Evolutionary conservation across 2,797 vertebrate species (phyloP).

Genomic region (Premnoplex brunnescens): DNA sequence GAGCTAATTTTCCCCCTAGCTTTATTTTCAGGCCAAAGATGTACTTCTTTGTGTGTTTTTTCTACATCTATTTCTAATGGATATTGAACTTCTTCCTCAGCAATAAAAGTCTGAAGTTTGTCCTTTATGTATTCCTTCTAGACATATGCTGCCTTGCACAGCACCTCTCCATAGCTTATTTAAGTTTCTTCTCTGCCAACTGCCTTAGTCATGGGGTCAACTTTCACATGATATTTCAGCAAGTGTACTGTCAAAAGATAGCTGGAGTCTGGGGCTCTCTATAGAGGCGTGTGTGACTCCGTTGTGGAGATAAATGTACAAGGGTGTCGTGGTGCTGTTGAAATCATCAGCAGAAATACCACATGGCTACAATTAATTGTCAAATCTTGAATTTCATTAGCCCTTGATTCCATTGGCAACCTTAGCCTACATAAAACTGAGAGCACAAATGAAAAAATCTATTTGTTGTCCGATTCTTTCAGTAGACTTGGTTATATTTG

Average conservation of each 20-base stretch:
- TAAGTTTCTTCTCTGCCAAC: neutral
- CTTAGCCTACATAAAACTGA: neutral
- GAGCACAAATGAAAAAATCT: neutral
- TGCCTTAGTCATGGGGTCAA: neutral
- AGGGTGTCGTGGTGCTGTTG: neutral
- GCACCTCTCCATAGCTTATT: neutral
- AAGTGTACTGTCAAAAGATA: neutral
- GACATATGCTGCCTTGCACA: neutral
- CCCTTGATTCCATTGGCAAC: neutral
- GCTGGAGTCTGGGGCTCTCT: neutral
- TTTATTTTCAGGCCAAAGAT: neutral
- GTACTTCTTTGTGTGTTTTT: accelerated
- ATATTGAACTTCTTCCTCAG: neutral
- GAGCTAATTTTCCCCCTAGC: neutral
- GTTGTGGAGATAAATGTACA: neutral
- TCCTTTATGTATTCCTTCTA: neutral
- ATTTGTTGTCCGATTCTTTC: neutral
- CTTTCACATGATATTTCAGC: neutral
- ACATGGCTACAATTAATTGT: neutral
- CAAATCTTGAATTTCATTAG: neutral
- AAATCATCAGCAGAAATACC: neutral
- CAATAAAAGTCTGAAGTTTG: neutral
- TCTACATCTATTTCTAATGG: neutral
- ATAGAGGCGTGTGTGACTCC: neutral
- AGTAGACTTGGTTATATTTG: neutral